Conservation (phyloP, 2,888 invertebrate genomes). For the Ametastegia equiseti region DNA sequence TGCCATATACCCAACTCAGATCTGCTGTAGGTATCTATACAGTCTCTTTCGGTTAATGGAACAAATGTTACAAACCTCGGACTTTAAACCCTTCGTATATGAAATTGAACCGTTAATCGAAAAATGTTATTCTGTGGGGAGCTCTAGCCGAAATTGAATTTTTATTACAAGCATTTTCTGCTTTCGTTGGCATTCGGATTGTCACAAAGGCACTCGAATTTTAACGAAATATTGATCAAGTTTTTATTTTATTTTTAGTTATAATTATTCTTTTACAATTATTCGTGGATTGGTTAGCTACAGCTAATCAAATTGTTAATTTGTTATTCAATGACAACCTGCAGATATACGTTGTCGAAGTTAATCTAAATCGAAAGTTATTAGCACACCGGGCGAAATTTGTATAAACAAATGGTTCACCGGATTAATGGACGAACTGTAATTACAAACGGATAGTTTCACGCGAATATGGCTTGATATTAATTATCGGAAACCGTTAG, state of each 20-base stretch:
- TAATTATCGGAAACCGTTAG: constrained; percentile 43
- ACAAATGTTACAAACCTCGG: constrained; percentile 64
- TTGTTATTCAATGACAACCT: neutral
- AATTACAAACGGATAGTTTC: neutral
- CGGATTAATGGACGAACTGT: neutral
- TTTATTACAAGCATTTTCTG: constrained; percentile 2
- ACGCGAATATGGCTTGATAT: neutral
- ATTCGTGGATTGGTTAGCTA: neutral
- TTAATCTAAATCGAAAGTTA: neutral
- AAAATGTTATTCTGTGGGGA: constrained; percentile 34
- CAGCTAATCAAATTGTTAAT: neutral
- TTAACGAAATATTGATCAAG: neutral
- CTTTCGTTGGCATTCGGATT: neutral
- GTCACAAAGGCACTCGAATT: neutral
- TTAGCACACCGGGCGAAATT: neutral
- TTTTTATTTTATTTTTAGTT: neutral
- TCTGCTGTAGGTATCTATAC: too few relatives aligned
- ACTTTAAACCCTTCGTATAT: constrained; percentile 44
- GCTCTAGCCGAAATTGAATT: constrained; percentile 11
- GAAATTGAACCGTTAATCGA: constrained; percentile 22
- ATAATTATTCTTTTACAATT: too few relatives aligned
- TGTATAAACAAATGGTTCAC: neutral
- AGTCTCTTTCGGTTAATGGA: constrained; percentile 67
- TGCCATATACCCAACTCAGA: neutral
- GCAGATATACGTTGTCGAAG: neutral